These are phyloP conservation scores for Agriopis leucophaearia DNA, from an alignment of 2,888 invertebrate species.

Conservation along the genomic window DNA sequence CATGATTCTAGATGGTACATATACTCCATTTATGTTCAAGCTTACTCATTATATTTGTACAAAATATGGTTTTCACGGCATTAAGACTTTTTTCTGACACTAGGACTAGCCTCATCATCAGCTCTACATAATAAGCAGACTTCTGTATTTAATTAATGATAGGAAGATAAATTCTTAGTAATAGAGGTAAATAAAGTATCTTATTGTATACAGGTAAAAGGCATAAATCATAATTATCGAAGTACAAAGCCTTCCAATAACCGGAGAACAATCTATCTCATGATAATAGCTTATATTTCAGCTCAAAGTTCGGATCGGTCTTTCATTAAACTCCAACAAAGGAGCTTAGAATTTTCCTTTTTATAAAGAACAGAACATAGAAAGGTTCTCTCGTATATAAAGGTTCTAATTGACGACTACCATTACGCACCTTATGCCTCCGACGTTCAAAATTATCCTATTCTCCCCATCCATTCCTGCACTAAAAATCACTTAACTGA, in stretches of 20 bases:
- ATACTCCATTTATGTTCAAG: too few relatives aligned
- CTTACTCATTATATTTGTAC: too few relatives aligned
- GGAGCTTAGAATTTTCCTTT: conserved; percentile 32
- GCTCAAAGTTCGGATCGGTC: conserved; percentile 31
- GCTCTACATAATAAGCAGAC: too few relatives aligned
- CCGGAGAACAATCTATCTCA: conserved; percentile 29
- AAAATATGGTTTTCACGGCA: too few relatives aligned
- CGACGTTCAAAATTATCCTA: conserved; percentile 97
- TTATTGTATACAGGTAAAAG: background rate
- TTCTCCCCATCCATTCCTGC: conserved; percentile 94
- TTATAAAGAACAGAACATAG: conserved; percentile 34
- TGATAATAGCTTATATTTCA: conserved; percentile 34
- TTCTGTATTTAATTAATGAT: too few relatives aligned
- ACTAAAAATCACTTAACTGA: conserved; percentile 53
- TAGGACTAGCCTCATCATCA: too few relatives aligned
- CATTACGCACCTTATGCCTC: conserved; percentile 91
- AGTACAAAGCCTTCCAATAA: conserved; percentile 26
- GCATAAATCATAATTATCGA: conserved; percentile 16
- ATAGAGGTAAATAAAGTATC: background rate
- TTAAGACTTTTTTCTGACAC: too few relatives aligned
- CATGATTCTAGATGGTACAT: too few relatives aligned
- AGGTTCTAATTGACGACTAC: conserved; percentile 22
- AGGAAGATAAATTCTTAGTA: background rate
- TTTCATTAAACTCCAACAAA: conserved; percentile 40
- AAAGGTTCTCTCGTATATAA: conserved; percentile 22